phyloP scores from a whole-genome alignment of 2,888 invertebrate species.

The Thecocarcelia acutangulata region DNA sequence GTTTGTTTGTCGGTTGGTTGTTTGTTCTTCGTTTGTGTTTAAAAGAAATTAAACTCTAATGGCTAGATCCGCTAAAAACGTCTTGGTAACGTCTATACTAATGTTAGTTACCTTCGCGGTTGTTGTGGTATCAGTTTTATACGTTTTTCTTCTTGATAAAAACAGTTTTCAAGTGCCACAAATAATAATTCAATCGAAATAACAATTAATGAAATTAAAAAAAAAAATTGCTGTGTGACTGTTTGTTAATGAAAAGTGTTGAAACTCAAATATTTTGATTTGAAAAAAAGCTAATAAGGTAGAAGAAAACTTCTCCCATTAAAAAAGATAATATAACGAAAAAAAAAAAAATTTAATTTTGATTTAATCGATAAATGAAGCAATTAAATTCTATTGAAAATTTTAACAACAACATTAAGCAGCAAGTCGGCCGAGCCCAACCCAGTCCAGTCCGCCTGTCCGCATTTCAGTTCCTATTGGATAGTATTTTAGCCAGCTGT shows the following conservation, averaged over 20 bases:
- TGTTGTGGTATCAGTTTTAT: conserved; percentile 75
- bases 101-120: conserved; percentile 76
- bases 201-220: conserved; percentile 19
- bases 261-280: conserved; percentile 3
- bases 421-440: too few relatives aligned
- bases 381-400: conserved; percentile 52
- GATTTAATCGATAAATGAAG: conserved; percentile 62
- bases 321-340: conserved; percentile 10
- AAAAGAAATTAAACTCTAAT: conserved; percentile 38
- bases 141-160: conserved; percentile 52
- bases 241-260: conserved; percentile 30
- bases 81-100: conserved; percentile 70
- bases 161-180: conserved; percentile 56
- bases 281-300: background rate
- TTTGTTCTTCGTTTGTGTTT: conserved; percentile 30
- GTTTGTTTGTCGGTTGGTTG: background rate
- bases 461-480: background rate
- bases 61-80: conserved; percentile 63
- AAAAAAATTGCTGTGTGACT: background rate
- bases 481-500: background rate
- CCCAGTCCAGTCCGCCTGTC: background rate
- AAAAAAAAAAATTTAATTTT: conserved; percentile 33
- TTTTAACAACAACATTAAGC: background rate
- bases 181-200: conserved; percentile 45
- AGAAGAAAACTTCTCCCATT: background rate